Evolutionary conservation across 2,113 vertebrate species (phyloP).

Genomic region (Emydura subglobosa): DNA sequence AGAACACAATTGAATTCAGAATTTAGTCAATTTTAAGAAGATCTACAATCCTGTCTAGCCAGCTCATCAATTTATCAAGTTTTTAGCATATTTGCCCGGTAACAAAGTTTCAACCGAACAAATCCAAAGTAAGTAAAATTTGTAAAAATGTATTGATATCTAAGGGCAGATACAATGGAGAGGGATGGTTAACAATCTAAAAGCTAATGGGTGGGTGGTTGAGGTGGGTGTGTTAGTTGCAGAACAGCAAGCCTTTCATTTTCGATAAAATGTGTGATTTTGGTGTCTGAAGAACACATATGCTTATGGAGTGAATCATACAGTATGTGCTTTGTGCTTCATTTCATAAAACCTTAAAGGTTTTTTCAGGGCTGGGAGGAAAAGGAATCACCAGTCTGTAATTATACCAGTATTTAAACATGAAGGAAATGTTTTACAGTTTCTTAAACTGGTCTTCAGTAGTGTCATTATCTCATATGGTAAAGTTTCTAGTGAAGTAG

Average conservation of each 20-base stretch:
- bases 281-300: accelerated
- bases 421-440: neutral
- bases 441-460: neutral
- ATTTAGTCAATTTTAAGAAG: conserved; percentile 49
- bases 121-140: neutral
- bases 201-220: neutral
- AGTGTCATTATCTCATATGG: neutral
- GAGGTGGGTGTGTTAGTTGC: neutral
- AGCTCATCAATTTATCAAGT: conserved; percentile 30
- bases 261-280: neutral
- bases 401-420: accelerated
- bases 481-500: neutral
- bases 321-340: accelerated
- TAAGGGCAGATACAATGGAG: neutral
- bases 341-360: neutral
- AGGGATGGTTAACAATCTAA: neutral
- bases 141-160: neutral
- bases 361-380: neutral
- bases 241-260: neutral
- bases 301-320: neutral
- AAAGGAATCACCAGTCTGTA: neutral
- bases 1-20: neutral
- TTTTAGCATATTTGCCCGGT: neutral
- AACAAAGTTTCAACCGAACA: too few relatives aligned
- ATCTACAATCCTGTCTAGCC: conserved; percentile 36